Evolutionary conservation across 1,140 invertebrate species (phyloP), one percentile per base, ranked within the genome.

Genomic region (Caerostris darwini): DNA sequence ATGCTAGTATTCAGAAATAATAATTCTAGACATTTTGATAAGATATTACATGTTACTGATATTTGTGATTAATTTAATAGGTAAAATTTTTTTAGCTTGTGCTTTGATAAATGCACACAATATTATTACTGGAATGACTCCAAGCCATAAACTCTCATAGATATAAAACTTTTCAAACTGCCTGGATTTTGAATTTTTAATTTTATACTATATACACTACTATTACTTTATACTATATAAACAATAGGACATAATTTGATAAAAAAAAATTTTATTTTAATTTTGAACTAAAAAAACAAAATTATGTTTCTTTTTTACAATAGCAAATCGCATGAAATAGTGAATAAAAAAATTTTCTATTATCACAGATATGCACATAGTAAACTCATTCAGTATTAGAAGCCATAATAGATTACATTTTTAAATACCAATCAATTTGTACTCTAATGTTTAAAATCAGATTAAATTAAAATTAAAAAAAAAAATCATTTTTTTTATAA

Each of bases 361-460:
- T 92, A 93, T 93, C 92, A 93, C 92, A 93, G 92, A 93, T 93
- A 93, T 86, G 92, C 83, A 93, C 64, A 93, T 83, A 71, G 88
- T 69, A 91, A 91, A 91, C 90, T 91, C 90, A 82, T 91, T 81
- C 58, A 57, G 56, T 50, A 91, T 81, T 56, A 82, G 58, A 81
- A 81, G 56, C 90, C 58, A 77, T 86, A 59, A 86, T 64, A 64
- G 53, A 77, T 77, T 77, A 12, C 12, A 34, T 64, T 7, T 14
- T 19, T 64, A 50, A 34, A n/a, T 64, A 64, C 59, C 7, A 85
- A 85, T 85, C 19, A 17, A 10, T 85, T 85, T 85, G 57, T 85
- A 57, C 57, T 85, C 12, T 12, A 77, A 17, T 64, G 7, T 2
- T 10, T 64, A 64, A 64, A 64, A 34, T 64, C 17, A 17, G 17